Conservation (phyloP, 92 coral and sea anemone genomes). For the Ricordea florida region DNA sequence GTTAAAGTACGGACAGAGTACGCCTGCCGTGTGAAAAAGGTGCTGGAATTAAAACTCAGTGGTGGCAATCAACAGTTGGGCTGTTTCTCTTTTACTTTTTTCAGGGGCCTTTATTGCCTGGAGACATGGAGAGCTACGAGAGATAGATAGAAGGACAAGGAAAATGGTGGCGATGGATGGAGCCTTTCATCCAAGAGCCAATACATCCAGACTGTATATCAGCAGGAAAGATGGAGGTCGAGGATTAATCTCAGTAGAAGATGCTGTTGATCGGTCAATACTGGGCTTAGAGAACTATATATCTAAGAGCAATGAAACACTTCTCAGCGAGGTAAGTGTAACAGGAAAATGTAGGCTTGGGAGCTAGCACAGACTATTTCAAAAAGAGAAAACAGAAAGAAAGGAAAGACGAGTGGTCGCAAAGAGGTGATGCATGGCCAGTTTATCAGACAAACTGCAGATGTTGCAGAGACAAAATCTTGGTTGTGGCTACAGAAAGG, state of each 20-base stretch:
- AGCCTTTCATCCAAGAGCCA: neutral
- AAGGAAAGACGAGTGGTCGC: neutral
- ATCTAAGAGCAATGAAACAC: neutral
- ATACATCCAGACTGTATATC: too few species aligned
- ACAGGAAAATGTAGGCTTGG: neutral
- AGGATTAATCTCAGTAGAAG: neutral
- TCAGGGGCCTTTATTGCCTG: too few species aligned
- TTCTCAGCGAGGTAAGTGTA: neutral
- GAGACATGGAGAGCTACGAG: too few species aligned
- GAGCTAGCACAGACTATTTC: neutral
- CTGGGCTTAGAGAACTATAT: neutral
- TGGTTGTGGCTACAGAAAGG: neutral
- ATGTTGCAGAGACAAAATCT: too few species aligned
- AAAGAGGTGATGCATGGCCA: too few species aligned
- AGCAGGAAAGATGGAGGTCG: neutral
- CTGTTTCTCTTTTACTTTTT: too few species aligned
- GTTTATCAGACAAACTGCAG: too few species aligned
- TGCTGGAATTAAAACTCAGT: too few species aligned
- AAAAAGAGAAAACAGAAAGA: neutral
- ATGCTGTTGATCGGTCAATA: neutral
- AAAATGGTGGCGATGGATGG: neutral
- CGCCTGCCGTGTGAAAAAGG: too few species aligned
- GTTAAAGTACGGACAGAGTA: too few species aligned
- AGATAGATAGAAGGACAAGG: neutral
- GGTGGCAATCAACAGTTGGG: too few species aligned